These are phyloP conservation scores for Coilia nasus DNA, from an alignment of 2,797 vertebrate species.

Conservation along the genomic window DNA sequence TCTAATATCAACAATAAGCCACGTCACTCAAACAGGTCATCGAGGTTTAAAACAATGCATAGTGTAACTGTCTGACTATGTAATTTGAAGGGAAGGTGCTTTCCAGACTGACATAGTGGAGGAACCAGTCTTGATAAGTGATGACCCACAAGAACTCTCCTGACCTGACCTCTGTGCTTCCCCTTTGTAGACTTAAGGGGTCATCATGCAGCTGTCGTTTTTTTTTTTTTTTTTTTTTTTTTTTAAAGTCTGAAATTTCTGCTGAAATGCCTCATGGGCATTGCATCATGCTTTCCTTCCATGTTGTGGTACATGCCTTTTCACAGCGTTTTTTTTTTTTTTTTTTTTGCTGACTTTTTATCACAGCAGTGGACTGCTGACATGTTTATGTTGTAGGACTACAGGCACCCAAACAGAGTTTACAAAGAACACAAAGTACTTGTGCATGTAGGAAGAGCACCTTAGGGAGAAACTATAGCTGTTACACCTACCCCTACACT, in stretches of 20 bases:
- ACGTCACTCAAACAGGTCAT: not conserved
- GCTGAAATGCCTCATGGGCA: not conserved
- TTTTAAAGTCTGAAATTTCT: not conserved
- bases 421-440: too few species aligned
- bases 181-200: not conserved
- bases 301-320: too few species aligned
- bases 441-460: too few species aligned
- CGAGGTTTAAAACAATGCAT: not conserved
- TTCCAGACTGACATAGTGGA: not conserved
- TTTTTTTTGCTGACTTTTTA: too few species aligned
- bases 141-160: not conserved
- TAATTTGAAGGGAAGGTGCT: not conserved
- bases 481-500: too few species aligned
- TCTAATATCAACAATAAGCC: not conserved
- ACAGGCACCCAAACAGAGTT: too few species aligned
- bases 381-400: too few species aligned
- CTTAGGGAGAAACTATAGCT: too few species aligned
- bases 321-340: too few species aligned
- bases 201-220: not conserved
- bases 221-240: not conserved
- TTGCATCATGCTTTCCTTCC: too few species aligned
- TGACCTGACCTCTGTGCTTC: not conserved
- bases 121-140: not conserved
- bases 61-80: not conserved
- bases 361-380: too few species aligned